phyloP scores from a whole-genome alignment of 2,113 vertebrate genomes.

The Ophiodon elongatus region DNA sequence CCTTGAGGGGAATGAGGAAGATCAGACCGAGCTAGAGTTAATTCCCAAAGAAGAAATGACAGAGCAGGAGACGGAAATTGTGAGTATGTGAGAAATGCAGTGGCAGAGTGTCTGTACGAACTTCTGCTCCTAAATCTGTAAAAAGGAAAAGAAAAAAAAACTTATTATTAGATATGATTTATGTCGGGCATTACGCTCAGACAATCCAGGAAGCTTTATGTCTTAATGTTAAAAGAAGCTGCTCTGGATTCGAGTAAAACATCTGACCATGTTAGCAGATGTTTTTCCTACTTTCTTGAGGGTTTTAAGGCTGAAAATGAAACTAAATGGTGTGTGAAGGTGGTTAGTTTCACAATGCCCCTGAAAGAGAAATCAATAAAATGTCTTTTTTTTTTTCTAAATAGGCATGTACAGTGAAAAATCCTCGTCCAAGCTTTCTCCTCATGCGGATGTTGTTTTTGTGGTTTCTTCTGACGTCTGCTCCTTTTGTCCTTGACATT shows the following conservation, averaged over 20 bases:
- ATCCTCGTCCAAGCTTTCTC: not conserved
- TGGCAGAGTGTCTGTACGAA: constrained; percentile 4
- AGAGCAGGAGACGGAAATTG: constrained; percentile 81
- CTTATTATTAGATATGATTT: not conserved
- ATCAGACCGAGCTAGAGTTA: constrained; percentile 38
- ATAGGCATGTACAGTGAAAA: not conserved
- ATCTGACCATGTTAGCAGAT: not conserved
- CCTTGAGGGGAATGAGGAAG: constrained; percentile 76
- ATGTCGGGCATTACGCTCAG: not conserved
- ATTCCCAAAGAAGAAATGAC: constrained; percentile 81
- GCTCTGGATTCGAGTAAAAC: not conserved
- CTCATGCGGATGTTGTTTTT: not conserved
- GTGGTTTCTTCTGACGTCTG: constrained; percentile 1
- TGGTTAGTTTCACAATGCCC: constrained; percentile 1
- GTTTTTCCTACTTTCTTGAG: not conserved
- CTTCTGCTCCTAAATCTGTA: constrained; percentile 22
- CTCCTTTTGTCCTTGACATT: constrained; percentile 6
- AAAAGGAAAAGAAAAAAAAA: not conserved
- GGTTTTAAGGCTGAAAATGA: constrained; percentile 9
- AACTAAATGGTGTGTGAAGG: constrained; percentile 26
- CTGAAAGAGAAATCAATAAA: constrained; percentile 52
- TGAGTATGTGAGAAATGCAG: constrained; percentile 63
- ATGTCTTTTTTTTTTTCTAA: constrained; percentile 1
- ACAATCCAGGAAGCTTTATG: not conserved
- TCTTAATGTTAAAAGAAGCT: not conserved